phyloP scores from a whole-genome alignment of 1,140 invertebrate genomes.

The Hirudo medicinalis region DNA sequence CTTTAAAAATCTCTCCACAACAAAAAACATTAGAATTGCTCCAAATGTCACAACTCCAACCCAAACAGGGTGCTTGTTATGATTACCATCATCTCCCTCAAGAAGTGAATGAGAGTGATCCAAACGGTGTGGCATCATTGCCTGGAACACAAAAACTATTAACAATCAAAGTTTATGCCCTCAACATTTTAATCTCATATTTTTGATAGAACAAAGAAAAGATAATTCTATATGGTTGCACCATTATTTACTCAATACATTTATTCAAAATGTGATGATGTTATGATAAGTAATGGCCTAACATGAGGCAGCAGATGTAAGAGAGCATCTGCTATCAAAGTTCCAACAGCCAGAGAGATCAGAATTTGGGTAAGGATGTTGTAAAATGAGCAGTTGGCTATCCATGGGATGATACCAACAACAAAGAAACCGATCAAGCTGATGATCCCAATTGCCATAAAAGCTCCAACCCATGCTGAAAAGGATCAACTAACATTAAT shows the following conservation, averaged over 20 bases:
- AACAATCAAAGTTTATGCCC: no score
- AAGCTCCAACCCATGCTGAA: slow-evolving; percentile 25
- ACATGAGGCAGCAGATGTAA: slow-evolving; percentile 76
- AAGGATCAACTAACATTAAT: no score
- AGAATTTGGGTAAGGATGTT: slow-evolving; percentile 71
- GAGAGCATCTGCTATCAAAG: slow-evolving; percentile 71
- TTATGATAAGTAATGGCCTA: slow-evolving; percentile 15
- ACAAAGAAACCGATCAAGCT: slow-evolving; percentile 63
- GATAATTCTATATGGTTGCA: no score
- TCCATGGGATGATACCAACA: slow-evolving; percentile 59
- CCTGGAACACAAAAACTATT: neutral
- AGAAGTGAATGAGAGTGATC: neutral
- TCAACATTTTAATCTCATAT: no score
- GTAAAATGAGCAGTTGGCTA: slow-evolving; percentile 71
- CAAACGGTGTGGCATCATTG: slow-evolving; percentile 12
- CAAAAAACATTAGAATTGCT: slow-evolving; percentile 73
- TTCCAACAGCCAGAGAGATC: slow-evolving; percentile 75
- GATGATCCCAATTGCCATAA: slow-evolving; percentile 41
- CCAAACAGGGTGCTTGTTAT: slow-evolving; percentile 47
- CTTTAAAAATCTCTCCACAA: slow-evolving; percentile 65
- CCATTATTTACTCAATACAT: no score
- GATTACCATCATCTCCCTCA: neutral
- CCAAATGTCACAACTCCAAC: slow-evolving; percentile 66
- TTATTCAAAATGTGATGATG: no score
- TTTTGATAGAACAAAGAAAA: no score